Conservation (phyloP, 2,797 vertebrate genomes). For the Falco concolor region DNA sequence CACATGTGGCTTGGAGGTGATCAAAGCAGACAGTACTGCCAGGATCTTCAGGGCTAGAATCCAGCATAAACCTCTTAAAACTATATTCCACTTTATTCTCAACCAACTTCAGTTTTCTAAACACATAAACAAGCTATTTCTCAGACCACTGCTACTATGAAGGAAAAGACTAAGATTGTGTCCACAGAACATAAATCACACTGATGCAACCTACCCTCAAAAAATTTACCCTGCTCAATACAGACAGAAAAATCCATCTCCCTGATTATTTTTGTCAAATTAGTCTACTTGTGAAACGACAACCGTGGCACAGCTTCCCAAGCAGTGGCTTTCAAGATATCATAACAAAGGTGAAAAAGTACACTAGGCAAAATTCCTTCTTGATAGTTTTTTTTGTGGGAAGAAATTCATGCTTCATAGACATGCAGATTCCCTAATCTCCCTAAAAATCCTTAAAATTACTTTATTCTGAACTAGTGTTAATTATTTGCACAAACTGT, state of each 20-base stretch:
- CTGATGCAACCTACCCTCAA: background rate
- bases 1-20: background rate
- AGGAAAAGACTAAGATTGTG: background rate
- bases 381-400: background rate
- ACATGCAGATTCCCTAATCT: background rate
- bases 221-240: background rate
- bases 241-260: background rate
- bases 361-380: background rate
- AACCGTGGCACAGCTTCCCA: background rate
- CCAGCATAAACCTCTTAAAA: background rate
- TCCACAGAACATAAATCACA: background rate
- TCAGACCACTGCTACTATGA: background rate
- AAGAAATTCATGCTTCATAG: background rate
- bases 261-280: background rate
- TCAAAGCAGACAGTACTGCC: background rate
- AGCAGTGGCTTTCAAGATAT: background rate
- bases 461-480: background rate
- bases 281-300: background rate
- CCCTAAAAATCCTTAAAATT: background rate
- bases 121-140: background rate
- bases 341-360: background rate
- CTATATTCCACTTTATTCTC: background rate
- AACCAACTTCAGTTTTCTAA: background rate
- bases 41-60: background rate
- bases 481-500: background rate